Conservation (phyloP, 2,888 invertebrate species). For the Mimas tiliae region DNA sequence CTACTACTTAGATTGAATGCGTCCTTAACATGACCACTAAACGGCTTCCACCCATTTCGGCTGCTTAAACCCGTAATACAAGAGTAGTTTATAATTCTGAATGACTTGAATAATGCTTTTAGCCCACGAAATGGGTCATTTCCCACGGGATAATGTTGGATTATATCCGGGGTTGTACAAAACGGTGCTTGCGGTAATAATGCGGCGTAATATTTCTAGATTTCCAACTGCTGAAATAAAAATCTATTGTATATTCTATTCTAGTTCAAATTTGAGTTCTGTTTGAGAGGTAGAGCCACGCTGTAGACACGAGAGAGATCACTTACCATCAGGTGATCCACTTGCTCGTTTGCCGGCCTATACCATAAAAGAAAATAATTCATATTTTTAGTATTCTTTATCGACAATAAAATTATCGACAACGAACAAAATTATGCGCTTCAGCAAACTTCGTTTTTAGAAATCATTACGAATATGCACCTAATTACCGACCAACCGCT, state of each 20-base stretch:
- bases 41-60: background rate
- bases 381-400: too few species aligned
- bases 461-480: too few species aligned
- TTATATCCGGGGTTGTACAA: background rate
- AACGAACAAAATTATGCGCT: too few species aligned
- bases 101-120: constrained; percentile 15
- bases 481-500: too few species aligned
- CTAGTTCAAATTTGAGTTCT: too few species aligned
- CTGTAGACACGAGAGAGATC: too few species aligned
- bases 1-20: background rate
- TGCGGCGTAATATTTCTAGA: background rate
- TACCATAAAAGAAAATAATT: too few species aligned
- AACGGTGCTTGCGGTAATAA: background rate
- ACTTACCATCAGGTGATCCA: too few species aligned
- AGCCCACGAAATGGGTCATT: constrained; percentile 8
- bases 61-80: background rate
- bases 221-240: background rate
- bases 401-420: too few species aligned
- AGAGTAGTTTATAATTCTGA: constrained; percentile 12
- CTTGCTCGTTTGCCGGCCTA: too few species aligned
- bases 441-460: too few species aligned
- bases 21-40: background rate
- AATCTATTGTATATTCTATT: background rate
- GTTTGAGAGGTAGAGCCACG: too few species aligned
- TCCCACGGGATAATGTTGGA: background rate